Evolutionary conservation across 1,140 invertebrate genomes (phyloP), one percentile per base, ranked within the genome.

Genomic region (Nasonia longicornis): DNA sequence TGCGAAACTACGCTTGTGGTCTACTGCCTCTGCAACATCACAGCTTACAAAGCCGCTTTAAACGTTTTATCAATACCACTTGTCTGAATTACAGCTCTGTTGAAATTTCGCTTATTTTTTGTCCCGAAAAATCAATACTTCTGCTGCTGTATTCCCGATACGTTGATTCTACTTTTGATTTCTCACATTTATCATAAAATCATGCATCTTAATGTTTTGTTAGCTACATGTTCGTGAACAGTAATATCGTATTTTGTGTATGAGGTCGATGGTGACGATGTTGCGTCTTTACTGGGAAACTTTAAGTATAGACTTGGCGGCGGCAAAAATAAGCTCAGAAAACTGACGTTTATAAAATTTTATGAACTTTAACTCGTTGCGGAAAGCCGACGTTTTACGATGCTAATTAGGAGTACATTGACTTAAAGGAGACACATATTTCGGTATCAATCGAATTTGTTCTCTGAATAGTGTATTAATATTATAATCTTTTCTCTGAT

Each of bases 211-310:
- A 58, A 58, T 4, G 52, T 0, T 4, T 58, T 58, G 35, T 38
- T 48, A 11, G 16, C 3, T 14, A 20, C 4, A 11, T 67, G 29
- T 67, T 31, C 64, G 8, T 20, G 0, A 4, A 26, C 10, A n/a
- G 66, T 0, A 67, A 31, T 31, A 67, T 42, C 6, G 10, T 42
- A 42, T 42, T 0, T 42, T 4, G 66, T 29, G 26, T 67, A 67
- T 26, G 66, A 67, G 66, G 12, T 67, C 2, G 22, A 12, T 11
- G 22, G 38, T 7, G 8, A 26, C 26, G 26, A 67, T 29, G 29
- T 67, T 6, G 26, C 22, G 64, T 67, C 64, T 67, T 67, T 26
- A 67, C 64, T 67, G 26, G 22, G 64, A 67, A 67, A 67, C 29
- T 67, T 67, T 67, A 67, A 67, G 14, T 29, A 26, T 29, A 29